Evolutionary conservation across 2,113 vertebrate genomes (phyloP).

Genomic region (Cygnus atratus): DNA sequence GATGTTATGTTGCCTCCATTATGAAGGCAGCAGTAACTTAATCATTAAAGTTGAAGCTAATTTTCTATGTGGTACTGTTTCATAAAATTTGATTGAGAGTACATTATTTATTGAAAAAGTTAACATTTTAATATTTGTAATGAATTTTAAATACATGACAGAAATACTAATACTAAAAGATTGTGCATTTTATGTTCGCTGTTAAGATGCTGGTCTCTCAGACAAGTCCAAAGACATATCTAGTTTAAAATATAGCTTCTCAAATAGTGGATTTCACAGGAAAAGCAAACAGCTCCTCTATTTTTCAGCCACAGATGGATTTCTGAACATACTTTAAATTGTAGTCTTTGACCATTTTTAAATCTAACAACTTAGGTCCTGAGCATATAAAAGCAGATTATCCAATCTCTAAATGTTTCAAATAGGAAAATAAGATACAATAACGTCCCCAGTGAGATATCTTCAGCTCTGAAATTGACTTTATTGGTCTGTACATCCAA

Average conservation of each 20-base stretch:
- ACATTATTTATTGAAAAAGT: neutral
- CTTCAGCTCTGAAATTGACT: neutral
- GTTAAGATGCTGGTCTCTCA: neutral
- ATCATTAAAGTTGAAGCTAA: neutral
- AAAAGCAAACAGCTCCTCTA: neutral
- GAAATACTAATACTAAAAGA: neutral
- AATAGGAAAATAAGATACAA: neutral
- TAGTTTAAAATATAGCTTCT: neutral
- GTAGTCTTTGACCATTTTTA: neutral
- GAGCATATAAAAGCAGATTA: neutral
- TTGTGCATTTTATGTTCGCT: neutral
- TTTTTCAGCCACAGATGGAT: neutral
- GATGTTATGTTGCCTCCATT: fast-evolving
- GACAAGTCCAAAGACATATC: neutral
- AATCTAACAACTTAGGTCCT: neutral
- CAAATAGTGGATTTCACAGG: neutral
- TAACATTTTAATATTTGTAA: neutral
- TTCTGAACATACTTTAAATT: neutral
- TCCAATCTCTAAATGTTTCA: neutral
- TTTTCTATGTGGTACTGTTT: neutral
- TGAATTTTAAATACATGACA: neutral
- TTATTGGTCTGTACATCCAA: neutral
- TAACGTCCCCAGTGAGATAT: neutral
- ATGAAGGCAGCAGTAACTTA: neutral
- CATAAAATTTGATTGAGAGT: neutral